phyloP scores from a whole-genome alignment of 23 tunicate species.

The Aplidium turbinatum region DNA sequence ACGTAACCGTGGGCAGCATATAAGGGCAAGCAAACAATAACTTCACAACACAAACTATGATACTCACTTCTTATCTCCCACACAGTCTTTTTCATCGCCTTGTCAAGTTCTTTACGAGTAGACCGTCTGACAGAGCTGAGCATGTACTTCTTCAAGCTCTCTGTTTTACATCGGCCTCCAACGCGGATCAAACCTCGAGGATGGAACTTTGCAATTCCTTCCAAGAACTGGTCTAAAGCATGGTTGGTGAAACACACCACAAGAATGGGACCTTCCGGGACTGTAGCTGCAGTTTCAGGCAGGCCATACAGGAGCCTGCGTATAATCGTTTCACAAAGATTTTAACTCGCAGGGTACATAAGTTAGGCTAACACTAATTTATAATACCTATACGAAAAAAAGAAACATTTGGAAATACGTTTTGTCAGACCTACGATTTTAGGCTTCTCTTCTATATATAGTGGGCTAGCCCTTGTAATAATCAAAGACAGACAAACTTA shows the following conservation, averaged over 20 bases:
- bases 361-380: no score
- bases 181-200: slow-evolving; percentile 53
- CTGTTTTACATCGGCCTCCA: slow-evolving; percentile 79
- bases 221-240: slow-evolving; percentile 96
- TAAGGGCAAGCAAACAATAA: not conserved
- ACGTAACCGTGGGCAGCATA: no score
- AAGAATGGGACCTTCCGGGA: slow-evolving; percentile 44
- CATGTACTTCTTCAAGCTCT: slow-evolving; percentile 53
- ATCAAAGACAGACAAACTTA: no score
- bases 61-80: no score
- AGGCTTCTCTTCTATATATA: no score
- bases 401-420: no score
- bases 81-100: no score
- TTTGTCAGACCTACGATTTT: not conserved
- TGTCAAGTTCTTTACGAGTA: no score
- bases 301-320: not conserved
- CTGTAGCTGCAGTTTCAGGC: slow-evolving; percentile 3
- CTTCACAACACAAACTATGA: slow-evolving; percentile 21
- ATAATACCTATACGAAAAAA: no score
- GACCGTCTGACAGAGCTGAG: slow-evolving; percentile 30
- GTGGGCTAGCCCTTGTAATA: no score
- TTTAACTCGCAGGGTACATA: no score
- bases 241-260: slow-evolving; percentile 96
- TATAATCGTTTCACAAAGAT: not conserved
- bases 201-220: slow-evolving; percentile 71